phyloP scores from a whole-genome alignment of 1,140 invertebrate species.

The Cyclargus thomasi region DNA sequence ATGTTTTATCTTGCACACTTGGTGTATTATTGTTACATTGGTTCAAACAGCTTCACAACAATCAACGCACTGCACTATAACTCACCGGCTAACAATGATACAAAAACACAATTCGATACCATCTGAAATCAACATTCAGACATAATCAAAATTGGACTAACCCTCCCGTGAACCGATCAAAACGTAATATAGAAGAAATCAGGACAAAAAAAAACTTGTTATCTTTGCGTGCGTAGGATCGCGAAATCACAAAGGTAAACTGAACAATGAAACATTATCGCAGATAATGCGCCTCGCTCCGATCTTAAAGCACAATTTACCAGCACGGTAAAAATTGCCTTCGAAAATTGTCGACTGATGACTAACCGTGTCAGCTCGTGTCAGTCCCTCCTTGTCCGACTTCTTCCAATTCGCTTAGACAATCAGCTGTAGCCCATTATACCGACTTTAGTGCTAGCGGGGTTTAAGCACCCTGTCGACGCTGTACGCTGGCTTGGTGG shows the following conservation, averaged over 20 bases:
- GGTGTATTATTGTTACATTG: background rate
- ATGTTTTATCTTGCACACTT: background rate
- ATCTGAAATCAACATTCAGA: slow-evolving; percentile 36
- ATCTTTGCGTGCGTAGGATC: slow-evolving; percentile 52
- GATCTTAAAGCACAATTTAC: slow-evolving; percentile 41
- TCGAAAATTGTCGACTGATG: slow-evolving; percentile 60
- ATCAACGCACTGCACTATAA: slow-evolving; percentile 14
- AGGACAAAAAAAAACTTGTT: slow-evolving; percentile 54
- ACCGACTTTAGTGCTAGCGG: background rate
- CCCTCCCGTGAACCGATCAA: slow-evolving; percentile 25
- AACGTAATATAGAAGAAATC: slow-evolving; percentile 41
- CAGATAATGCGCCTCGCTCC: slow-evolving; percentile 40
- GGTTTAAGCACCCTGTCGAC: slow-evolving; percentile 20
- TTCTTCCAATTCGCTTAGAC: slow-evolving; percentile 48
- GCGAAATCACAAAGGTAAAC: slow-evolving; percentile 67
- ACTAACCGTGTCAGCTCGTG: slow-evolving; percentile 65
- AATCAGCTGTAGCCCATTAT: slow-evolving; percentile 58
- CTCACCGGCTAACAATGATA: slow-evolving; percentile 48
- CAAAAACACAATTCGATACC: slow-evolving; percentile 62
- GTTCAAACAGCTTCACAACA: background rate
- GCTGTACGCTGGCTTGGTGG: slow-evolving; percentile 21
- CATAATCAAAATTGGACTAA: slow-evolving; percentile 11
- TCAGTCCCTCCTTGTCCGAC: slow-evolving; percentile 50
- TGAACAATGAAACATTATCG: slow-evolving; percentile 56
- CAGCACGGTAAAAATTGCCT: slow-evolving; percentile 41